A percentile compares a stretch with the other conserved stretches of the same genome.
These are phyloP conservation scores for Caenorhabditis elegans DNA, from an alignment of 1,140 invertebrate species.

Conservation along the genomic window WBcel235 BX284606.5:8874001-8874500, in stretches of 20 bases:
- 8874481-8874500: no score
- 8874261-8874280: background rate
- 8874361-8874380: background rate
- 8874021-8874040: background rate
- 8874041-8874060: background rate
- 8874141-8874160: background rate
- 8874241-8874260: background rate
- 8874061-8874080: background rate
- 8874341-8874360: background rate
- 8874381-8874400: background rate
- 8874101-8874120: background rate
- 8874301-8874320: background rate
- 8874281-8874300: background rate
- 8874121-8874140: background rate
- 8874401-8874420: background rate
- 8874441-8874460: background rate
- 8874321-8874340: background rate
- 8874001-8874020: background rate
- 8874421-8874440: background rate
- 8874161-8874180: background rate
- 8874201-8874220: background rate
- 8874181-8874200: slow-evolving; percentile 3
- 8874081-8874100: background rate
- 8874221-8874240: slow-evolving; percentile 2
- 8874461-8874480: background rate